phyloP scores from a whole-genome alignment of 2,888 invertebrate species.

The Acleris holmiana region DNA sequence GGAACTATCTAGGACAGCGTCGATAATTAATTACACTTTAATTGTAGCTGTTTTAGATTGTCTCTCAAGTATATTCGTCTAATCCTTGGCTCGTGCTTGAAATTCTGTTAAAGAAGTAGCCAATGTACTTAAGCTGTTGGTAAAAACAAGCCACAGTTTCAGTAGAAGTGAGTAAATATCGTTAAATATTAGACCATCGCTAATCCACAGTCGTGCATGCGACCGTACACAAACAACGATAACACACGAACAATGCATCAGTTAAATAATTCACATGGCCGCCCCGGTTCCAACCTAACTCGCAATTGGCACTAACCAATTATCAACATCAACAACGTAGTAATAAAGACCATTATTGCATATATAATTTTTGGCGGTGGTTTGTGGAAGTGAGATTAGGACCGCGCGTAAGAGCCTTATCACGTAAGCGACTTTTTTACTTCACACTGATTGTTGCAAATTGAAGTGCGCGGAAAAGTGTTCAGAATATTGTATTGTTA shows the following conservation, averaged over 20 bases:
- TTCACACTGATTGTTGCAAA: constrained; percentile 8
- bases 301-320: constrained; percentile 5
- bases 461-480: constrained; percentile 13
- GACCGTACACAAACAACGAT: constrained; percentile 28
- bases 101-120: not conserved
- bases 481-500: constrained; percentile 17
- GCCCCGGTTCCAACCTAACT: constrained; percentile 12
- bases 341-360: constrained; percentile 9
- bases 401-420: constrained; percentile 20
- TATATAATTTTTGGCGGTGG: not conserved
- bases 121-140: not conserved
- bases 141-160: not conserved
- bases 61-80: too few relatives aligned
- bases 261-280: constrained; percentile 24
- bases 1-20: too few relatives aligned
- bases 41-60: too few relatives aligned
- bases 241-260: constrained; percentile 30
- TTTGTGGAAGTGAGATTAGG: not conserved
- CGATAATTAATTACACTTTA: too few relatives aligned
- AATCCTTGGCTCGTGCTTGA: too few relatives aligned
- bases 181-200: constrained; percentile 16
- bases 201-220: constrained; percentile 13
- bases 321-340: not conserved
- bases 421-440: constrained; percentile 18
- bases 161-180: constrained; percentile 9